These are phyloP conservation scores for Myotis planiceps DNA, from an alignment of 2,797 vertebrate genomes.

Conservation along the genomic window DNA sequence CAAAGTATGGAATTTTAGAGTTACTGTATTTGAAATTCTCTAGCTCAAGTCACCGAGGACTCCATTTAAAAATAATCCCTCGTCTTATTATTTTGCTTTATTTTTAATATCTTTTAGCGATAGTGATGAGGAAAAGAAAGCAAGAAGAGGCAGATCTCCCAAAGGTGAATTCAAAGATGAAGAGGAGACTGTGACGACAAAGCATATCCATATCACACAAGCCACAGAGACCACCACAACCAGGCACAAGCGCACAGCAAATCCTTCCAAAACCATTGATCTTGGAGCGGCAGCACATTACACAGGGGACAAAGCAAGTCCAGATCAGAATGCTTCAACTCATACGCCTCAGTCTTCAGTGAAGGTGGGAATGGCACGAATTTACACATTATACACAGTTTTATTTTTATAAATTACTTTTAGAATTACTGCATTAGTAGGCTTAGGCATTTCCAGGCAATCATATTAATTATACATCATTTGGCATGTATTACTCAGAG, in stretches of 20 bases:
- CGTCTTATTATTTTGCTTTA: constrained; percentile 70
- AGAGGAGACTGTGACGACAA: constrained; percentile 96
- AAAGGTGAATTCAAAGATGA: constrained; percentile 96
- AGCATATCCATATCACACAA: constrained; percentile 96
- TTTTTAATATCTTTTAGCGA: constrained; percentile 90
- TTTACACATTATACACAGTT: neutral
- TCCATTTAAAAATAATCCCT: constrained; percentile 21
- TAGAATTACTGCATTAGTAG: neutral
- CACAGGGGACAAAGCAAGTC: constrained; percentile 92
- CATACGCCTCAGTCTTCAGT: constrained; percentile 82
- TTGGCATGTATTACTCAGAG: constrained; percentile 18
- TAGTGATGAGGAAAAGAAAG: constrained; percentile 91
- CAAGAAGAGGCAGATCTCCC: constrained; percentile 91
- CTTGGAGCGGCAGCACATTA: constrained; percentile 97
- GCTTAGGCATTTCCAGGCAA: neutral
- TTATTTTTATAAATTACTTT: constrained; percentile 4
- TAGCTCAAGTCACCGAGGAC: constrained; percentile 50
- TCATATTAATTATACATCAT: constrained; percentile 55
- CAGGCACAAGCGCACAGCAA: constrained; percentile 93
- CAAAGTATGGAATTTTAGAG: constrained; percentile 42
- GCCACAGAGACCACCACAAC: constrained; percentile 96
- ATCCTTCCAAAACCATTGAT: constrained; percentile 96
- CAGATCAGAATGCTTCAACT: constrained; percentile 87
- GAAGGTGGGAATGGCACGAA: constrained; percentile 87
- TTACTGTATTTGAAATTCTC: constrained; percentile 63